Percentiles rank a stretch among this genome's conserved stretches.
These are phyloP conservation scores for Polyommatus iphigenia DNA, from an alignment of 2,888 invertebrate species.

Conservation along the genomic window DNA sequence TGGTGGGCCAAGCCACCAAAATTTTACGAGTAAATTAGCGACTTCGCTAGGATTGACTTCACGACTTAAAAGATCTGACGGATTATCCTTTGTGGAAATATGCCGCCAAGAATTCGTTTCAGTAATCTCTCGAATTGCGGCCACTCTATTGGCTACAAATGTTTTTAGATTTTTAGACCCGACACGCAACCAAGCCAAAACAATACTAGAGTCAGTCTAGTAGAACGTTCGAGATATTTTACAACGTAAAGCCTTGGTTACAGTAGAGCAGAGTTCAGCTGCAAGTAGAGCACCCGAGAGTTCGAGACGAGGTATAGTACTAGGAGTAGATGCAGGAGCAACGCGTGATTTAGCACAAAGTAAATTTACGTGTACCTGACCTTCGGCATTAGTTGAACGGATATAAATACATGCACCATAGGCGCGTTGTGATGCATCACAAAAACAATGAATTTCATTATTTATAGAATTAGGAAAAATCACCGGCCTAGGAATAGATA, in stretches of 20 bases:
- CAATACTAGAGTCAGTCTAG: background rate
- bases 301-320: background rate
- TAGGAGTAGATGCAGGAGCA: background rate
- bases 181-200: background rate
- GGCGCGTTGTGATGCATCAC: too few species aligned
- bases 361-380: too few species aligned
- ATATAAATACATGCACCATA: too few species aligned
- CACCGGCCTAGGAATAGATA: too few species aligned
- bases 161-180: background rate
- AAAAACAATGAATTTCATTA: too few species aligned
- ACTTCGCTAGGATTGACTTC: too few species aligned
- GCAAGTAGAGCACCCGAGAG: background rate
- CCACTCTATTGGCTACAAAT: background rate
- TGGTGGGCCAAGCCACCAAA: too few species aligned
- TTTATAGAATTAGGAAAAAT: too few species aligned
- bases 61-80: too few species aligned
- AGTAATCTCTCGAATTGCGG: background rate
- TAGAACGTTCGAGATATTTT: background rate
- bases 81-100: background rate
- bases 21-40: too few species aligned
- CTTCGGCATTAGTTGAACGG: too few species aligned
- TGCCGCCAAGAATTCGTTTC: background rate
- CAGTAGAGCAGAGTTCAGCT: background rate
- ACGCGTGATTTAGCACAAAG: too few species aligned
- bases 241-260: background rate